These are phyloP conservation scores for Ochropacha duplaris DNA, from an alignment of 2,888 invertebrate species.

Conservation along the genomic window DNA sequence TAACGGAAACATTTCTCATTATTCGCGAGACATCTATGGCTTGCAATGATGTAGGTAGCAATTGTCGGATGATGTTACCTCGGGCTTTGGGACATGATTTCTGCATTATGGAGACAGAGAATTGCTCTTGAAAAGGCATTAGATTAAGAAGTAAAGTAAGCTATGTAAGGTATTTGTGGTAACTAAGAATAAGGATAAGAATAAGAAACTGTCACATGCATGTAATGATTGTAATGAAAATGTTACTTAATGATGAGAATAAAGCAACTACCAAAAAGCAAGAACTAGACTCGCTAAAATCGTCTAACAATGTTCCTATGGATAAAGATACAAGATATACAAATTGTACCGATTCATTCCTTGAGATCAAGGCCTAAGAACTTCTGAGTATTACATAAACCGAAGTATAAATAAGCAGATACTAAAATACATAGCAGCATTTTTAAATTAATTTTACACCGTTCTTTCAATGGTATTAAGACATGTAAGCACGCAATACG, in stretches of 20 bases:
- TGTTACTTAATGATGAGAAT: too few species aligned
- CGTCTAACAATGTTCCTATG: too few species aligned
- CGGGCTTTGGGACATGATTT: not conserved
- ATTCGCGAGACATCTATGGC: conserved; percentile 33
- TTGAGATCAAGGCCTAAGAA: not conserved
- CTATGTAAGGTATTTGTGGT: too few species aligned
- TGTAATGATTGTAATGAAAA: too few species aligned
- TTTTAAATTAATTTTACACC: not conserved
- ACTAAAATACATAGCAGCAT: not conserved
- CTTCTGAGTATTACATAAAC: not conserved
- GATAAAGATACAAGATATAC: not conserved
- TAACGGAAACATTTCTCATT: conserved; percentile 42
- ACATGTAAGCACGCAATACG: not conserved
- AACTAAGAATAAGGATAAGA: too few species aligned
- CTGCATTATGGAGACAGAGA: not conserved
- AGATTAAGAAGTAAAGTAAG: too few species aligned
- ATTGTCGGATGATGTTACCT: not conserved
- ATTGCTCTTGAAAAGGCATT: not conserved
- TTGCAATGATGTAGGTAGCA: conserved; percentile 9
- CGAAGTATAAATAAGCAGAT: not conserved
- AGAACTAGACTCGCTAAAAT: too few species aligned
- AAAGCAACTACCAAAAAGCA: too few species aligned
- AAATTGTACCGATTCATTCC: not conserved
- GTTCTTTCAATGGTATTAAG: not conserved
- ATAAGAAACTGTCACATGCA: too few species aligned